These are phyloP conservation scores for Dastarcus helophoroides DNA, from an alignment of 2,888 invertebrate genomes.

Conservation along the genomic window DNA sequence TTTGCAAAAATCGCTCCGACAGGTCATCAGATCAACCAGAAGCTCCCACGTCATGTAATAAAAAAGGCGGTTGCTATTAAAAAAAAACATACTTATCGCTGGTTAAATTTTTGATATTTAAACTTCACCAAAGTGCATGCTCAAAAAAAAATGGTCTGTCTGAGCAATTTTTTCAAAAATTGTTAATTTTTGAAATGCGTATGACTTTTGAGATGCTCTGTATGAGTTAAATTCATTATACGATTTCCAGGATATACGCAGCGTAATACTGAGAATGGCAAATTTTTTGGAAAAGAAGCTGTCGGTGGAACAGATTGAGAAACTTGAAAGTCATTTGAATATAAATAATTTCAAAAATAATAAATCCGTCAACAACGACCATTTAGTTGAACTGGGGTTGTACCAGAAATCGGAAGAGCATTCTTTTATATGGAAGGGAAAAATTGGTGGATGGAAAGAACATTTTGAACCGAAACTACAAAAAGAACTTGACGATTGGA, in stretches of 20 bases:
- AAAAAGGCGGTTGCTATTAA: no score
- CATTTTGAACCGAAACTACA: conserved; percentile 4
- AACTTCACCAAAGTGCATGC: no score
- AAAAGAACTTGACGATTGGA: conserved; percentile 5
- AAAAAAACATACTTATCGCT: no score
- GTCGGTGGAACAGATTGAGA: conserved; percentile 43
- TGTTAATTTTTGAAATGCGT: no score
- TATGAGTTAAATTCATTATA: no score
- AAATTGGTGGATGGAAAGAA: conserved; percentile 8
- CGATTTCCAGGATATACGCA: conserved; percentile 8
- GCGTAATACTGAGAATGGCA: conserved; percentile 6
- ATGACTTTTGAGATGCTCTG: no score
- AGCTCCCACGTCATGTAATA: no score
- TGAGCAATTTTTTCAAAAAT: no score
- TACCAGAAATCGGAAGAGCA: background rate
- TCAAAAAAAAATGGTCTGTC: no score
- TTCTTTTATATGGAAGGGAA: conserved; percentile 6
- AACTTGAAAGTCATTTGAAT: conserved; percentile 56
- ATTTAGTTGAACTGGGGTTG: conserved; percentile 3
- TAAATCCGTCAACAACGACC: conserved; percentile 59
- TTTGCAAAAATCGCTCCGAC: no score
- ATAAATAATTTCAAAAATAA: conserved; percentile 72
- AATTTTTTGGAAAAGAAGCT: conserved; percentile 24
- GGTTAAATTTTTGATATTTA: no score
- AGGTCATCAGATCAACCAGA: no score